phyloP scores from a whole-genome alignment of 2,113 vertebrate species.

The Felis catus region F.catus_Fca126_mat1.0 CM031419.1:199509001-199509500 shows the following conservation, averaged over 20 bases:
- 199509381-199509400: constrained; percentile 19
- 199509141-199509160: constrained; percentile 88
- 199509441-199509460: constrained; percentile 24
- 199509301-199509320: not conserved
- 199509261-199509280: not conserved
- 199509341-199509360: not conserved
- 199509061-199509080: constrained; percentile 89
- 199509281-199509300: not conserved
- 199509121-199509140: constrained; percentile 91
- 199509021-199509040: constrained; percentile 9
- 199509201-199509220: constrained; percentile 56
- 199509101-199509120: constrained; percentile 87
- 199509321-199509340: not conserved
- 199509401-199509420: not conserved
- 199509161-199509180: constrained; percentile 91
- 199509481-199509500: not conserved
- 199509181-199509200: constrained; percentile 90
- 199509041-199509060: not conserved
- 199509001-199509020: not conserved
- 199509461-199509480: not conserved
- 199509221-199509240: not conserved
- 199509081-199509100: constrained; percentile 90
- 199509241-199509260: not conserved
- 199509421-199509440: not conserved
- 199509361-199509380: not conserved